Conservation (phyloP, 2,113 vertebrate species). For the Myotis davidii region DNA sequence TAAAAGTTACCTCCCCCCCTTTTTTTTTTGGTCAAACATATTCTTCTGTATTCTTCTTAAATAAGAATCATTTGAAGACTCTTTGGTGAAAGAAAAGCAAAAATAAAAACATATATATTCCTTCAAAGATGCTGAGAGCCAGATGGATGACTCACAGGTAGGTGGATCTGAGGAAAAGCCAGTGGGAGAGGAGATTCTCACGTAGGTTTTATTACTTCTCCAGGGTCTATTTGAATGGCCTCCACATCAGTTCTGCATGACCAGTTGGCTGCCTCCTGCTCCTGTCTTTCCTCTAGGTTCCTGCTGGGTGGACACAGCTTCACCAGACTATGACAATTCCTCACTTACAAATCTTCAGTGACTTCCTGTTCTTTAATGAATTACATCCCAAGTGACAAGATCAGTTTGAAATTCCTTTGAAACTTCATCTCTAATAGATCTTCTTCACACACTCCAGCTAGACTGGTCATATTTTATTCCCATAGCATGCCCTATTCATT, state of each 20-base stretch:
- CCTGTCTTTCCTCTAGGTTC: background rate
- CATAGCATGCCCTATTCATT: background rate
- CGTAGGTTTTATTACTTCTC: background rate
- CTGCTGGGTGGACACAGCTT: background rate
- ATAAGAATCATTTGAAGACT: background rate
- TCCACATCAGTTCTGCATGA: background rate
- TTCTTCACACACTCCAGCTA: background rate
- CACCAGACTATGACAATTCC: background rate
- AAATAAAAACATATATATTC: background rate
- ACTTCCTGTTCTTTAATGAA: background rate
- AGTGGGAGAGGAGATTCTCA: background rate
- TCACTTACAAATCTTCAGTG: background rate
- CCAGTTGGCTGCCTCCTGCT: background rate
- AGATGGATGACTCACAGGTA: too few species aligned
- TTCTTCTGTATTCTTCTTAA: background rate
- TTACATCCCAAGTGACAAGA: background rate
- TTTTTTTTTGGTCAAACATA: background rate
- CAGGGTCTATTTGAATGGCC: background rate
- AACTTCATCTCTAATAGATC: background rate
- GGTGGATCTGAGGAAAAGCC: background rate
- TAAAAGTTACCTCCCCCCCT: background rate
- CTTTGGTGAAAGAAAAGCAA: background rate
- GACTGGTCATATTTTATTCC: background rate
- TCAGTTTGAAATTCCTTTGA: background rate
- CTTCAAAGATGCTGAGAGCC: background rate